Conservation (phyloP, 2,113 vertebrate genomes). For the Capra hircus region DNA sequence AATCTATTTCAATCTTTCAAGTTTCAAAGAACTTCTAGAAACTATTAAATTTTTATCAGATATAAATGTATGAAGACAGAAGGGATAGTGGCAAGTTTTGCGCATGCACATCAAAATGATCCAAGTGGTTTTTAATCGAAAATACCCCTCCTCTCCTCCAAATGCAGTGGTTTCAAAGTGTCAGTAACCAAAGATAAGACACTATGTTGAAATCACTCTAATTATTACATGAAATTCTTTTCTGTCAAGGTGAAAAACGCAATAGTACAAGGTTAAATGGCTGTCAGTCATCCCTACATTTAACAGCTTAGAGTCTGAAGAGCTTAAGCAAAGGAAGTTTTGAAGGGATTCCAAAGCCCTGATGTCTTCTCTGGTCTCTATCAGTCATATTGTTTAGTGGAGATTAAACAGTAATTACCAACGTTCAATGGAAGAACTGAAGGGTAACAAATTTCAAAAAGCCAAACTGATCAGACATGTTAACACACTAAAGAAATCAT, state of each 20-base stretch:
- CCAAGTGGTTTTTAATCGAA: not conserved
- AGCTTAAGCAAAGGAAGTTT: slow-evolving; percentile 9
- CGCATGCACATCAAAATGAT: not conserved
- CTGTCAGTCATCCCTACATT: not conserved
- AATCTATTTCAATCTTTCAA: not conserved
- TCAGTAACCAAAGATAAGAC: not conserved
- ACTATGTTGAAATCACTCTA: not conserved
- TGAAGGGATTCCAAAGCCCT: not conserved
- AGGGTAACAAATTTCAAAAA: slow-evolving; percentile 22
- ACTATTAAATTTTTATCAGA: not conserved
- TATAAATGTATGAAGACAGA: not conserved
- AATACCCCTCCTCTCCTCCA: not conserved
- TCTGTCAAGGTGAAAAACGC: not conserved
- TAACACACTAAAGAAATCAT: not conserved
- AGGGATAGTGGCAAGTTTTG: not conserved
- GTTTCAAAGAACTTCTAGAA: not conserved
- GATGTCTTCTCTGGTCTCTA: not conserved
- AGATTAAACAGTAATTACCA: slow-evolving; percentile 30
- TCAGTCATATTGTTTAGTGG: not conserved
- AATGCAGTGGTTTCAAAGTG: not conserved
- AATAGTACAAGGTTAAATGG: not conserved
- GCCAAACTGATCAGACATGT: not conserved
- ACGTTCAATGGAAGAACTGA: not conserved
- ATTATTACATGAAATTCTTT: slow-evolving; percentile 8
- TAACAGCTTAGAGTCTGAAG: slow-evolving; percentile 3